These are phyloP conservation scores for Seira ritae DNA, from an alignment of 2,888 invertebrate genomes.

Conservation along the genomic window DNA sequence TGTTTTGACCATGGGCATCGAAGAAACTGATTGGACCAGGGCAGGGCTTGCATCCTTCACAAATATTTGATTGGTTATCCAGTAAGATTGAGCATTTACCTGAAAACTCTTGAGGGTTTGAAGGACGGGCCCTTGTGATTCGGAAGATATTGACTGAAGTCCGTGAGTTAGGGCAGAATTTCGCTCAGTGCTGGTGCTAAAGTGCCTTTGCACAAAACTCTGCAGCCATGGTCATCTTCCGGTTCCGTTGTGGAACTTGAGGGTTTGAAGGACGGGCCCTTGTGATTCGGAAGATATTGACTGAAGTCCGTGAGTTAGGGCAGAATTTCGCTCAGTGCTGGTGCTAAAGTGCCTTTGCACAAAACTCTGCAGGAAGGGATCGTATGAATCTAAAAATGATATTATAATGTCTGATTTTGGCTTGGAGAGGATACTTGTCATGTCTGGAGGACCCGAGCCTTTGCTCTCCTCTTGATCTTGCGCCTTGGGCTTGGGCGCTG, in stretches of 20 bases:
- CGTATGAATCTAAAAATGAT: not conserved
- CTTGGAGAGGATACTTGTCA: no score
- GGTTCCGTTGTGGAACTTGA: slow-evolving; percentile 12
- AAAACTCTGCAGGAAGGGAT: not conserved
- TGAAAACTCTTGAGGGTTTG: not conserved
- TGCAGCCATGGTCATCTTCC: slow-evolving; percentile 23
- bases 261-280: slow-evolving; percentile 15
- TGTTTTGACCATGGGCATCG: not conserved
- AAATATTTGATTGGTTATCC: slow-evolving; percentile 44
- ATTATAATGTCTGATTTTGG: not conserved
- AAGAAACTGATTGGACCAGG: not conserved
- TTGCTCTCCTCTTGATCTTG: no score
- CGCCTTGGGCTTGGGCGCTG: no score
- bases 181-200: not conserved
- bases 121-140: slow-evolving; percentile 27
- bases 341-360: not conserved
- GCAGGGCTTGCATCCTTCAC: slow-evolving; percentile 30
- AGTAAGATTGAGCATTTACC: slow-evolving; percentile 28
- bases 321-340: not conserved
- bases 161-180: not conserved
- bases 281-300: not conserved
- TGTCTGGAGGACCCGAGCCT: no score
- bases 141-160: not conserved
- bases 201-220: not conserved
- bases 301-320: not conserved